These are phyloP conservation scores for Aphaenogaster rudis DNA, from an alignment of 1,140 invertebrate species.

Conservation along the genomic window DNA sequence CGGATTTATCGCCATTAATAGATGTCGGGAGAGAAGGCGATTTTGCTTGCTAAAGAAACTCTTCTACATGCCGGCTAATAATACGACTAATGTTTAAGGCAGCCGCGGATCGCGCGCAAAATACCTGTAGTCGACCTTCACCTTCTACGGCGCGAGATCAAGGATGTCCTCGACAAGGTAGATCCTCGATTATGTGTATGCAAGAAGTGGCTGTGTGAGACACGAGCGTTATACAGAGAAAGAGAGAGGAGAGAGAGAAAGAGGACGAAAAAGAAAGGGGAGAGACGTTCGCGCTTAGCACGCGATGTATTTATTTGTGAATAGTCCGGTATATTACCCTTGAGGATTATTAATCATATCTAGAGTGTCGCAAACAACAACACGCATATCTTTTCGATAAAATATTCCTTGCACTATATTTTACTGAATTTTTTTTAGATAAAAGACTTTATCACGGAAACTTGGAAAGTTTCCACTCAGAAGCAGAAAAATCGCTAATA, in stretches of 20 bases:
- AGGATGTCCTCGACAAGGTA: conserved; percentile 61
- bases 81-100: conserved; percentile 50
- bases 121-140: conserved; percentile 73
- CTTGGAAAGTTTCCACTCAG: neutral
- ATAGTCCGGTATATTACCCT: neutral
- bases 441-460: neutral
- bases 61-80: conserved; percentile 21
- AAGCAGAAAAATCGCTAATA: neutral
- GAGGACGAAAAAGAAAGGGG: neutral
- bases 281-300: neutral
- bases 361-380: neutral
- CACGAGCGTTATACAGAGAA: neutral
- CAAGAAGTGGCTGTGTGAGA: conserved; percentile 11
- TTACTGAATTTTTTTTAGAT: neutral
- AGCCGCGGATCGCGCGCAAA: conserved; percentile 36
- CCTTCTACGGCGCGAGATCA: conserved; percentile 72
- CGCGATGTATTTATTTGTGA: conserved; percentile 26
- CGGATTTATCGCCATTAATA: neutral
- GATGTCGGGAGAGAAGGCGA: conserved; percentile 20
- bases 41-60: conserved; percentile 15
- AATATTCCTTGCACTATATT: neutral
- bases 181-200: conserved; percentile 16
- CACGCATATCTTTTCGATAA: neutral
- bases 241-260: neutral
- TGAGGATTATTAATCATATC: neutral